Conservation (phyloP, 1,140 invertebrate species). For the Maconellicoccus hirsutus region DNA sequence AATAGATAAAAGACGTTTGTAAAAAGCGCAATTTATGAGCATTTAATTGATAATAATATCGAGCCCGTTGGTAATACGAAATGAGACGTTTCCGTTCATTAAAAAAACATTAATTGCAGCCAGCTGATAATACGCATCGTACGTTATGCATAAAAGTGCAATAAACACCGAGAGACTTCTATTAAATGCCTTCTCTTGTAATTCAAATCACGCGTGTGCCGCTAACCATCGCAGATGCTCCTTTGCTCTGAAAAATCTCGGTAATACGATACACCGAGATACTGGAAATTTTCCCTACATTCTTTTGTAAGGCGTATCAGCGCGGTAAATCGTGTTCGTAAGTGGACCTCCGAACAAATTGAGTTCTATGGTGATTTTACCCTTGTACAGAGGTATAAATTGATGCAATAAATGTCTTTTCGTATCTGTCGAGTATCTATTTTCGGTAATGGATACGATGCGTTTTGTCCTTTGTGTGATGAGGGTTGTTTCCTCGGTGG, state of each 20-base stretch:
- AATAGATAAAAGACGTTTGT: not conserved
- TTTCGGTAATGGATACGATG: not conserved
- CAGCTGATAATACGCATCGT: not conserved
- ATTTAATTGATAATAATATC: not conserved
- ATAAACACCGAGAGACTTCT: too few relatives aligned
- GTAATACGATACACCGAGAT: not conserved
- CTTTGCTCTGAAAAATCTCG: not conserved
- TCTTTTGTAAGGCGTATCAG: not conserved
- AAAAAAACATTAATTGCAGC: not conserved
- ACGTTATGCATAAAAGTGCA: not conserved
- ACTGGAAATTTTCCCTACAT: not conserved
- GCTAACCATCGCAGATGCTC: too few relatives aligned
- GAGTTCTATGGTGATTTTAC: not conserved
- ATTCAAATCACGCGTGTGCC: too few relatives aligned
- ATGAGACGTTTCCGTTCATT: not conserved
- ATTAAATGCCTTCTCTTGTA: too few relatives aligned
- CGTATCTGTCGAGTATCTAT: not conserved
- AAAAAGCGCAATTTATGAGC: not conserved
- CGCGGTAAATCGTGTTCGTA: not conserved
- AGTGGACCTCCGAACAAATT: not conserved
- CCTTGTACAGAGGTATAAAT: not conserved
- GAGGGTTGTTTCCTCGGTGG: not conserved
- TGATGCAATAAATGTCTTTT: not conserved
- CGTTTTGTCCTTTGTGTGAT: not conserved
- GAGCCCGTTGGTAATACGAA: not conserved